phyloP scores from a whole-genome alignment of 2,888 invertebrate genomes.

The Dolichomitus sp. region DNA sequence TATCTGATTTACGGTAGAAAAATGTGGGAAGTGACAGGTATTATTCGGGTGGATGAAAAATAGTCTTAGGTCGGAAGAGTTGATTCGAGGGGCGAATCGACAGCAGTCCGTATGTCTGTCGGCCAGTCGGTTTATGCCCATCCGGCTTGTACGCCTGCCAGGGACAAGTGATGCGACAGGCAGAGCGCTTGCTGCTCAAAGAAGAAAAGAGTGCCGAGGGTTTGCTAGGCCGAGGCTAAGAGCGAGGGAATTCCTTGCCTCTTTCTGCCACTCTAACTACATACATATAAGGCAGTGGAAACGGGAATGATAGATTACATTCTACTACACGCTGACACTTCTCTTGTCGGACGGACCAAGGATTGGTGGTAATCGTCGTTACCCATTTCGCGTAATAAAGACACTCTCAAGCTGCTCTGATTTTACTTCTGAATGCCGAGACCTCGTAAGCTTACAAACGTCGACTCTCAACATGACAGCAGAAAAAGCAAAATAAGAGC shows the following conservation, averaged over 20 bases:
- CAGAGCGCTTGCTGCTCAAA: constrained; percentile 22
- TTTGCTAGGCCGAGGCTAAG: constrained; percentile 32
- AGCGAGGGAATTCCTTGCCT: constrained; percentile 13
- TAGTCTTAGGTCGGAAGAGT: constrained; percentile 9
- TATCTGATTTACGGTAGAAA: constrained; percentile 11
- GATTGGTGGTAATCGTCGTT: constrained; percentile 19
- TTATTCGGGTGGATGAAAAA: constrained; percentile 35
- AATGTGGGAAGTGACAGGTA: constrained; percentile 22
- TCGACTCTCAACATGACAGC: too few species aligned
- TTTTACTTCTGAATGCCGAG: background rate
- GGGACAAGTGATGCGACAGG: constrained; percentile 54
- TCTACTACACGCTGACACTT: constrained; percentile 72
- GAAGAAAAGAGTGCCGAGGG: constrained; percentile 25
- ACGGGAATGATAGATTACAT: constrained; percentile 78
- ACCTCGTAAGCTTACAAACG: background rate
- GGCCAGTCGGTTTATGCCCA: constrained; percentile 26
- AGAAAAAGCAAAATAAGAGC: too few species aligned
- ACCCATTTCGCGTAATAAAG: constrained; percentile 17
- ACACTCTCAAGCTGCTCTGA: background rate
- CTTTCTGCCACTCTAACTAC: constrained; percentile 22
- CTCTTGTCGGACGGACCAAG: constrained; percentile 43
- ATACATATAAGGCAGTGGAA: constrained; percentile 20
- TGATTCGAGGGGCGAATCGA: constrained; percentile 17
- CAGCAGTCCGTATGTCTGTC: constrained; percentile 12
- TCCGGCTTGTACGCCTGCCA: constrained; percentile 41